These are phyloP conservation scores for Ctenodactylus gundi DNA, from an alignment of 2,113 vertebrate genomes.

Conservation along the genomic window DNA sequence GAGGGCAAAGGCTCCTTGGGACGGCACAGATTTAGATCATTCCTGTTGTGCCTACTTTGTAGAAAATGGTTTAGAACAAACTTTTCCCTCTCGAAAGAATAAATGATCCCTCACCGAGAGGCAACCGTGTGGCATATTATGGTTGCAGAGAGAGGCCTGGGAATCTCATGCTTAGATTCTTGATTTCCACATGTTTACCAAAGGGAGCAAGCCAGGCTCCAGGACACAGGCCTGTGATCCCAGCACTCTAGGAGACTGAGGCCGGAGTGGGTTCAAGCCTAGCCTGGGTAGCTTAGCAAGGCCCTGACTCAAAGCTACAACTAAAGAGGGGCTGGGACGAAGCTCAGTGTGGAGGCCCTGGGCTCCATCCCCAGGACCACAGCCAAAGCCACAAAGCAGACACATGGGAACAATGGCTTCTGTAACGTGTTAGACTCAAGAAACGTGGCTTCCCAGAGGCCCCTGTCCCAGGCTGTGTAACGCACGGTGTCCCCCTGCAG, in stretches of 20 bases:
- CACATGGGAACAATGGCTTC: background rate
- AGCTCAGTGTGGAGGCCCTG: no score
- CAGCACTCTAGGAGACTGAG: no score
- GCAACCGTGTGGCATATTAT: background rate
- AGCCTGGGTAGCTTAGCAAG: no score
- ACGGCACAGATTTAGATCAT: background rate
- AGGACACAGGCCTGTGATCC: no score
- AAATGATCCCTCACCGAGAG: background rate
- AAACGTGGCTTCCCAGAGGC: background rate
- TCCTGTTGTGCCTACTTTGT: no score
- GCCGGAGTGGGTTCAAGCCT: no score
- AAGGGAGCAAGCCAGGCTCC: no score
- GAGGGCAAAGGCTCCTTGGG: background rate
- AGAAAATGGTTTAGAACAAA: background rate
- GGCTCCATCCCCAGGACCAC: no score
- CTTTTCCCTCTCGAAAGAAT: background rate
- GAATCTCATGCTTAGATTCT: background rate
- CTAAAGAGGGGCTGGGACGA: no score
- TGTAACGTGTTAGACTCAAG: background rate
- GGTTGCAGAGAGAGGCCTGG: background rate
- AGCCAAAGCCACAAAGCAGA: no score
- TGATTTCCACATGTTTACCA: background rate
- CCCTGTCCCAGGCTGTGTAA: background rate
- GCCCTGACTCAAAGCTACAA: no score
- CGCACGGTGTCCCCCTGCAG: conserved; percentile 74